phyloP scores from a whole-genome alignment of 2,113 vertebrate genomes.

The Oreochromis tanganicae region DNA sequence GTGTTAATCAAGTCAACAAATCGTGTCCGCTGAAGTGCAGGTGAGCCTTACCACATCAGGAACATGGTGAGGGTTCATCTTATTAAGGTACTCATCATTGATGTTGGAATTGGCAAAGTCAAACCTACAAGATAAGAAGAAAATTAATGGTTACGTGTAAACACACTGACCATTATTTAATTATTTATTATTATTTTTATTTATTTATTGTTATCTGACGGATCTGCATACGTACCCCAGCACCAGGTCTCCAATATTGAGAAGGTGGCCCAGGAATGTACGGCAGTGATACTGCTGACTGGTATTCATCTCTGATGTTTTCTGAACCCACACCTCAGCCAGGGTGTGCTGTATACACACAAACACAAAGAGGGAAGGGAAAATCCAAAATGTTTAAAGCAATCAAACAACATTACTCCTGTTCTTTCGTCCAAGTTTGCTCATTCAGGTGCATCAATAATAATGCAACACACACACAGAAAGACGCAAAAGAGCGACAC shows the following conservation, averaged over 20 bases:
- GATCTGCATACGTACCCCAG: conserved; percentile 74
- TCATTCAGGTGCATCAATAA: background rate
- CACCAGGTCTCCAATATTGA: conserved; percentile 93
- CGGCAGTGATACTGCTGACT: conserved; percentile 92
- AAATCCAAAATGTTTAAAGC: background rate
- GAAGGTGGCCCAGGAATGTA: conserved; percentile 91
- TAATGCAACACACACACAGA: background rate
- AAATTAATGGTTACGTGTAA: background rate
- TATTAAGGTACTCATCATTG: conserved; percentile 92
- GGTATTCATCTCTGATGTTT: conserved; percentile 90
- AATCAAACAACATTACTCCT: background rate
- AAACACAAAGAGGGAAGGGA: conserved; percentile 1
- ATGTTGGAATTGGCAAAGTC: conserved; percentile 95
- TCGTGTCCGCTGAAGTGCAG: background rate
- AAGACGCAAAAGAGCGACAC: background rate
- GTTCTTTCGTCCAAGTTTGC: background rate
- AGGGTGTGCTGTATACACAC: conserved; percentile 81
- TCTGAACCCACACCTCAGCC: conserved; percentile 95
- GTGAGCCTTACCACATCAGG: conserved; percentile 89
- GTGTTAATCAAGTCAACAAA: background rate
- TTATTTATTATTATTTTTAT: background rate
- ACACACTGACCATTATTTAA: background rate
- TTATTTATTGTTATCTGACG: background rate
- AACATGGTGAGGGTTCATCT: conserved; percentile 86
- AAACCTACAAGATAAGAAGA: conserved; percentile 70